phyloP scores from a whole-genome alignment of 2,113 vertebrate genomes.

The Psophia crepitans region DNA sequence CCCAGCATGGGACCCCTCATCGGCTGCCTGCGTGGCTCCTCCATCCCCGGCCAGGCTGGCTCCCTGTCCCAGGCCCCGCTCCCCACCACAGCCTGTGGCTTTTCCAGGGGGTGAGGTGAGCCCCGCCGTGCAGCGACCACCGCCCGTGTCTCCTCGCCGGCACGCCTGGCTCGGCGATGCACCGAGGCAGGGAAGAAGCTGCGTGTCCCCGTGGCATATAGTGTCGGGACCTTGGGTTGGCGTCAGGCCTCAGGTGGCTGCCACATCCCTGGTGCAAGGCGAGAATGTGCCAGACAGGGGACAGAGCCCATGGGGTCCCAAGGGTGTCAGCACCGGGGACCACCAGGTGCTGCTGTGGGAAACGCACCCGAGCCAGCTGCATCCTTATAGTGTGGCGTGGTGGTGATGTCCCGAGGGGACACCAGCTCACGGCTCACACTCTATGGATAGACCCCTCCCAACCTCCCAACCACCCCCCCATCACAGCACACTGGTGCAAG shows the following conservation, averaged over 20 bases:
- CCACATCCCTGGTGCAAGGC: not conserved
- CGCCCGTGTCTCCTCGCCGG: rapidly evolving
- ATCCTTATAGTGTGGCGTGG: rapidly evolving
- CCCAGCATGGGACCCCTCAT: rapidly evolving
- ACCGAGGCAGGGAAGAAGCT: not conserved
- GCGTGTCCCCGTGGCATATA: rapidly evolving
- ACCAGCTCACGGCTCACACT: not conserved
- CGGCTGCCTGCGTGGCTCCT: not conserved
- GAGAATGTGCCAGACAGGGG: not conserved
- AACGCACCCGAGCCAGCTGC: not conserved
- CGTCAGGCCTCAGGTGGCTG: not conserved
- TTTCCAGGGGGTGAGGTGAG: not conserved
- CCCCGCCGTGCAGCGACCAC: not conserved
- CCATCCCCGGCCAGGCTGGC: not conserved
- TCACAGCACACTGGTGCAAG: rapidly evolving
- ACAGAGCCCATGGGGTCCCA: not conserved
- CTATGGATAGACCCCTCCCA: not conserved
- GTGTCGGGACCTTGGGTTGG: not conserved
- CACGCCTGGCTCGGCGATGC: not conserved
- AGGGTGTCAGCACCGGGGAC: rapidly evolving
- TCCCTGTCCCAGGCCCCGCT: not conserved
- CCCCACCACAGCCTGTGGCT: not conserved
- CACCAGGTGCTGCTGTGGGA: too few relatives aligned
- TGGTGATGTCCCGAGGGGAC: rapidly evolving
- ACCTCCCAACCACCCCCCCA: not conserved